These are phyloP conservation scores for Patiria miniata DNA, from an alignment of 35 echinoderm and acorn worm species.

Conservation along the genomic window DNA sequence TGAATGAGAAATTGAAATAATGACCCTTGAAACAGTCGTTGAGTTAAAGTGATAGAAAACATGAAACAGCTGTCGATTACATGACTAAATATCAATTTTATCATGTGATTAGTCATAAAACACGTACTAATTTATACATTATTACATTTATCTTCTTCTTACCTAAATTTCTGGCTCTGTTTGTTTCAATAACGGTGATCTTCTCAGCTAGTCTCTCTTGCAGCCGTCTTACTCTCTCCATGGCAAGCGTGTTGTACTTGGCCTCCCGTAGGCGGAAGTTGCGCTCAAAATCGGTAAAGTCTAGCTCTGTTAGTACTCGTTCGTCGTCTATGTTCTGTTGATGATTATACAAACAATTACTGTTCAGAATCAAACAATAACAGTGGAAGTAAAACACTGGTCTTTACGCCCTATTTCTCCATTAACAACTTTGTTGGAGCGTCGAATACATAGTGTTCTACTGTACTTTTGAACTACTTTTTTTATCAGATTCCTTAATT, in stretches of 20 bases:
- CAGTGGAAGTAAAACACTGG: too few species aligned
- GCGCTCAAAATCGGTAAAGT: conserved; percentile 82
- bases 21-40: background rate
- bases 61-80: too few species aligned
- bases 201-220: conserved; percentile 62
- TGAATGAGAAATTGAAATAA: conserved; percentile 35
- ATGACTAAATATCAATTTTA: background rate
- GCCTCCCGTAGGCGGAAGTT: conserved; percentile 56
- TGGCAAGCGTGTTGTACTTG: conserved; percentile 54
- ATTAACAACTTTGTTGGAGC: too few species aligned
- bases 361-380: too few species aligned
- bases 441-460: too few species aligned
- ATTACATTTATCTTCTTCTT: background rate
- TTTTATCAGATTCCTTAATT: too few species aligned
- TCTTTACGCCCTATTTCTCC: too few species aligned
- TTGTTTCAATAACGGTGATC: conserved; percentile 58
- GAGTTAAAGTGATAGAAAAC: background rate
- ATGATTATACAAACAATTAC: background rate
- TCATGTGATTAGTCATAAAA: background rate
- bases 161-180: conserved; percentile 80
- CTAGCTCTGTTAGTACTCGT: conserved; percentile 47
- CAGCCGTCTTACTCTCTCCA: conserved; percentile 68
- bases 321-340: conserved; percentile 60
- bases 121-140: background rate
- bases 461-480: too few species aligned